A percentile compares a stretch with the other conserved stretches of the same genome.
Conservation (phyloP, 2,797 vertebrate genomes). For the Acrocephalus scirpaceus region DNA sequence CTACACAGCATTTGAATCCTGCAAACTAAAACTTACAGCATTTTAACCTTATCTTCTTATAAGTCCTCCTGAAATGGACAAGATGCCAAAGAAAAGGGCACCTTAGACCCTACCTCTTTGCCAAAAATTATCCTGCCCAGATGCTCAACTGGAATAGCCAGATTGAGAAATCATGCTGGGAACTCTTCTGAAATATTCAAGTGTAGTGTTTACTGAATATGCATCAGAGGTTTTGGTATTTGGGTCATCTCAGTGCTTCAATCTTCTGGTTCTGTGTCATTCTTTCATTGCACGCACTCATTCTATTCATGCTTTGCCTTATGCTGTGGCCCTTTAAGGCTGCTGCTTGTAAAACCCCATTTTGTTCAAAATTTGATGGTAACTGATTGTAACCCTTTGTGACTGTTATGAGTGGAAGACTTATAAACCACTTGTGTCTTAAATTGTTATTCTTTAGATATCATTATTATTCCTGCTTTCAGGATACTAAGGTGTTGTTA, state of each 20-base stretch:
- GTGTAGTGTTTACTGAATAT: background rate
- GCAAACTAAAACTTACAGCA: background rate
- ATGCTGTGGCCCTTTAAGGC: background rate
- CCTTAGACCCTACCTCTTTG: background rate
- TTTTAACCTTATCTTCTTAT: background rate
- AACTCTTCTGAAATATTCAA: background rate
- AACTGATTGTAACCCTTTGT: background rate
- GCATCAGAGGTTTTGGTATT: conserved; percentile 55
- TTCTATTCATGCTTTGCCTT: background rate
- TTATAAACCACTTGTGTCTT: background rate
- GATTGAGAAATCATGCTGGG: background rate
- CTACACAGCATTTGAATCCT: background rate
- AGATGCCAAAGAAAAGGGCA: background rate
- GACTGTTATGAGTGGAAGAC: background rate
- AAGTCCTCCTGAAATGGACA: background rate
- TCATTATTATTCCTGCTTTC: background rate
- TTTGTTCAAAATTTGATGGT: background rate
- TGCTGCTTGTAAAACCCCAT: background rate
- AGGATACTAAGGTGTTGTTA: background rate
- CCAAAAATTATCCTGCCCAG: background rate
- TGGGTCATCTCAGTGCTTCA: conserved; percentile 26
- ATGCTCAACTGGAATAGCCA: conserved; percentile 43
- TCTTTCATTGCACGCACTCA: background rate
- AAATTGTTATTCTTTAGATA: background rate
- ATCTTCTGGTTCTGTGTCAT: background rate